Conservation (phyloP, 2,797 vertebrate genomes). For the Anguilla marmorata region DNA sequence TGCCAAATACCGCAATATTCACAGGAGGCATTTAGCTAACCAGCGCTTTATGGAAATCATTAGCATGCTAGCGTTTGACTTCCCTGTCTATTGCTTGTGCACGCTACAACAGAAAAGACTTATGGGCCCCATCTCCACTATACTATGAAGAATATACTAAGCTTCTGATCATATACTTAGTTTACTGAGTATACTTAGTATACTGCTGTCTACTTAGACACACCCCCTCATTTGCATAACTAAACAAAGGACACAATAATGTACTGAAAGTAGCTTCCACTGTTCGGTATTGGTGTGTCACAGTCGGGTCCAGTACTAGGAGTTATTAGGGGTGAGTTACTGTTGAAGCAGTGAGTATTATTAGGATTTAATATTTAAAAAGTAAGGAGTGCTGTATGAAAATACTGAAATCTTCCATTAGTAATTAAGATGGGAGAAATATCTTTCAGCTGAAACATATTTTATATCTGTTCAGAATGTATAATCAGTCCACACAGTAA, state of each 20-base stretch:
- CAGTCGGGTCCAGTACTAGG: too few relatives aligned
- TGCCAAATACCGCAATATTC: not conserved
- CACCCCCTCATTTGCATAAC: not conserved
- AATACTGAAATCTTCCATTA: too few relatives aligned
- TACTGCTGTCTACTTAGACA: not conserved
- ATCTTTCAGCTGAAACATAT: too few relatives aligned
- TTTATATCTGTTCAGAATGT: too few relatives aligned
- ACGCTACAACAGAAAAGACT: not conserved
- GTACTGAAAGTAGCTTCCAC: not conserved
- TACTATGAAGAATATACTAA: not conserved
- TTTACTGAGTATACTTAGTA: too few relatives aligned
- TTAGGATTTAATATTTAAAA: too few relatives aligned
- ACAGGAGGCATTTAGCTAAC: not conserved
- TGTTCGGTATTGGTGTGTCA: too few relatives aligned
- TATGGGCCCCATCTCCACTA: not conserved
- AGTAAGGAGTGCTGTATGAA: too few relatives aligned
- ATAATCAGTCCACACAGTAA: not conserved
- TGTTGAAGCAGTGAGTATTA: too few relatives aligned
- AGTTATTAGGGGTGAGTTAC: too few relatives aligned
- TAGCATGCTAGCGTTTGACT: not conserved
- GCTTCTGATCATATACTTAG: not conserved
- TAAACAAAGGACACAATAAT: not conserved
- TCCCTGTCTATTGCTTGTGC: not conserved
- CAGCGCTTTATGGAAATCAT: not conserved
- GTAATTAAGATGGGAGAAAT: too few relatives aligned